Percentiles rank a stretch among this genome's conserved stretches.
Conservation (phyloP, 2,113 vertebrate genomes). For the Austrofundulus limnaeus region DNA sequence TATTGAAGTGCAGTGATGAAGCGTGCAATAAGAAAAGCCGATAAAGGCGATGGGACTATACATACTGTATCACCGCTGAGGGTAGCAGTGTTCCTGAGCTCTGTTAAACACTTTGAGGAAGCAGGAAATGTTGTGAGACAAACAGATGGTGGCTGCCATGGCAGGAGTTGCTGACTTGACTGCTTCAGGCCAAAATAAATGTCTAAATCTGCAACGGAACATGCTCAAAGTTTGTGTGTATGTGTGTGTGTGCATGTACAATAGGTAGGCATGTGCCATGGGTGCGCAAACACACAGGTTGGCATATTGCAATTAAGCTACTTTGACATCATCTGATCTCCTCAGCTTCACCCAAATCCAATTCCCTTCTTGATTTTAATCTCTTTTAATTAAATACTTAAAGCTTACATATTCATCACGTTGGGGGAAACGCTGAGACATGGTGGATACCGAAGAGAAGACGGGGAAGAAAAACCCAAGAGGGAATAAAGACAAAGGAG, state of each 20-base stretch:
- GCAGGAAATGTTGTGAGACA: conserved; percentile 46
- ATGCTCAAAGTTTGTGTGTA: conserved; percentile 2
- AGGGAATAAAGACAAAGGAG: conserved; percentile 58
- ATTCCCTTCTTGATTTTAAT: conserved; percentile 69
- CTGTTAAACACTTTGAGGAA: conserved; percentile 53
- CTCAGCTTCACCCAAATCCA: conserved; percentile 71
- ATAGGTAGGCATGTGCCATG: conserved; percentile 21
- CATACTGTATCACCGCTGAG: conserved; percentile 46
- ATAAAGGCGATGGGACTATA: conserved; percentile 41
- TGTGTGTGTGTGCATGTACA: neutral
- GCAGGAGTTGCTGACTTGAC: conserved; percentile 57
- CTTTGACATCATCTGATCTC: conserved; percentile 63
- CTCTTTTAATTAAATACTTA: conserved; percentile 69
- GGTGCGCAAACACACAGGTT: conserved; percentile 16
- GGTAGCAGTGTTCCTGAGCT: conserved; percentile 26
- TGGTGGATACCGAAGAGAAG: conserved; percentile 53
- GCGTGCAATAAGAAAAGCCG: conserved; percentile 47
- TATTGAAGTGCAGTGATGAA: conserved; percentile 52
- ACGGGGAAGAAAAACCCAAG: conserved; percentile 45
- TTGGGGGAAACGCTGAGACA: conserved; percentile 45
- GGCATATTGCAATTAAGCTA: conserved; percentile 61
- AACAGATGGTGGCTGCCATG: conserved; percentile 58
- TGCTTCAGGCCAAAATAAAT: conserved; percentile 57
- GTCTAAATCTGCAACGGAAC: conserved; percentile 52
- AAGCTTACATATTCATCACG: conserved; percentile 61